A percentile compares a stretch with the other conserved stretches of the same genome.
phyloP scores from a whole-genome alignment of 2,113 vertebrate species.

The Sisor rabdophorus region DNA sequence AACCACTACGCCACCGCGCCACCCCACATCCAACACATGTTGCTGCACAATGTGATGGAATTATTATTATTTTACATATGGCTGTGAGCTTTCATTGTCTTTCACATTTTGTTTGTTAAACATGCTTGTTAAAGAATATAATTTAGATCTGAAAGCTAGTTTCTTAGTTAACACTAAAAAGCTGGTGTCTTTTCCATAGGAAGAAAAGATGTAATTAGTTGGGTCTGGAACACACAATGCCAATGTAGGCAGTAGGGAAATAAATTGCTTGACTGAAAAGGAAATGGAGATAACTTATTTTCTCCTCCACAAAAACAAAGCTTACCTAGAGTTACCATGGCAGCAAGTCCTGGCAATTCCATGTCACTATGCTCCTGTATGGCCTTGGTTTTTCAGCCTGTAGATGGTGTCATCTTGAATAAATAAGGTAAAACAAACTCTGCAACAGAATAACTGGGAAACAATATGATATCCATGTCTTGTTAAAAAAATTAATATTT shows the following conservation, averaged over 20 bases:
- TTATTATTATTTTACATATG: not conserved
- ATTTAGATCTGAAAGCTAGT: not conserved
- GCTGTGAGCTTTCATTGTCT: not conserved
- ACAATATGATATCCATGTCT: not conserved
- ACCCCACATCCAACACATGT: too few species aligned
- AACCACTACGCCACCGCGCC: too few species aligned
- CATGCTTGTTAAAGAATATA: not conserved
- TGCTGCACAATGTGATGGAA: too few species aligned
- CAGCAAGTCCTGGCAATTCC: slow-evolving; percentile 36
- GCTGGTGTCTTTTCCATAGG: slow-evolving; percentile 31
- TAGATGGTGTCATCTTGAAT: not conserved
- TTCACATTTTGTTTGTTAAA: not conserved
- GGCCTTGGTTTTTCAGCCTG: slow-evolving; percentile 34
- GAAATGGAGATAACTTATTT: slow-evolving; percentile 41
- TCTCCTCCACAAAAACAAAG: slow-evolving; percentile 14
- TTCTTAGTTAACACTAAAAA: slow-evolving; percentile 21
- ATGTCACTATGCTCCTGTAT: slow-evolving; percentile 33
- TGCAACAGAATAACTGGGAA: not conserved
- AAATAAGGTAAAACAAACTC: slow-evolving; percentile 1
- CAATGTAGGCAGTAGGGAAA: not conserved
- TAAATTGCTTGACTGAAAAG: slow-evolving; percentile 18
- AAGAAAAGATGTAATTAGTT: slow-evolving; percentile 38
- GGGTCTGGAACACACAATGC: slow-evolving; percentile 41
- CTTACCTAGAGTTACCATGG: slow-evolving; percentile 50
- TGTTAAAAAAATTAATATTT: slow-evolving; percentile 26